A percentile compares a stretch with the other conserved stretches of the same genome.
Conservation (phyloP, 2,113 vertebrate genomes). For the Scytalopus superciliaris region DNA sequence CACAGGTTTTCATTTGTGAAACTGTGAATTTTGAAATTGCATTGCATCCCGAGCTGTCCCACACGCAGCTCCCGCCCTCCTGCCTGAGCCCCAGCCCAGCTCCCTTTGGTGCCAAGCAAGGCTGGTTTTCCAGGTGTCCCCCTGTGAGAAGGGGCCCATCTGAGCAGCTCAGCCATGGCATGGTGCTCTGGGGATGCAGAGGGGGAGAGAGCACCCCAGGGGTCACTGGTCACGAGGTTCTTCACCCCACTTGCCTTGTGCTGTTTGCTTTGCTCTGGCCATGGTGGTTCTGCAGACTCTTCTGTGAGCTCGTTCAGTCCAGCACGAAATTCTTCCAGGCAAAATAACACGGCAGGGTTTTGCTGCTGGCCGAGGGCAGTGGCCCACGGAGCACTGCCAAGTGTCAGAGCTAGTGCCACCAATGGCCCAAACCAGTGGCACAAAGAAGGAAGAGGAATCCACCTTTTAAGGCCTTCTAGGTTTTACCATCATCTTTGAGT, state of each 20-base stretch:
- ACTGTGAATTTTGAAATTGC: no score
- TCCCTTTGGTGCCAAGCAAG: no score
- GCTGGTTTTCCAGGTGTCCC: no score
- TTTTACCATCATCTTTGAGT: neutral
- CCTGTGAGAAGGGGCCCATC: no score
- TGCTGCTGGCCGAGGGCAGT: neutral
- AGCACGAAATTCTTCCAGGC: neutral
- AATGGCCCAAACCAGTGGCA: neutral
- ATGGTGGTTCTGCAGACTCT: neutral
- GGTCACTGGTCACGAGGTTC: neutral
- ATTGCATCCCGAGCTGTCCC: no score
- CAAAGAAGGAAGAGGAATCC: neutral
- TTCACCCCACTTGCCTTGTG: neutral
- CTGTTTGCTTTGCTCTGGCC: neutral
- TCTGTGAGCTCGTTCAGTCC: neutral
- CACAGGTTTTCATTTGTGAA: no score
- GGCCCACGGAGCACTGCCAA: neutral
- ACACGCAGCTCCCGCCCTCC: no score
- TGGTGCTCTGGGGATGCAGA: no score
- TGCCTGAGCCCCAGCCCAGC: no score
- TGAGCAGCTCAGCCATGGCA: no score
- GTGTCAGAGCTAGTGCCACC: neutral
- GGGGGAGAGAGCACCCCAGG: neutral
- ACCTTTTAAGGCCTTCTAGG: neutral
- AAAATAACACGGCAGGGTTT: neutral